Base-by-base conservation (phyloP, 2,113 vertebrate species). In the Sphyrna mokarran region DNA sequence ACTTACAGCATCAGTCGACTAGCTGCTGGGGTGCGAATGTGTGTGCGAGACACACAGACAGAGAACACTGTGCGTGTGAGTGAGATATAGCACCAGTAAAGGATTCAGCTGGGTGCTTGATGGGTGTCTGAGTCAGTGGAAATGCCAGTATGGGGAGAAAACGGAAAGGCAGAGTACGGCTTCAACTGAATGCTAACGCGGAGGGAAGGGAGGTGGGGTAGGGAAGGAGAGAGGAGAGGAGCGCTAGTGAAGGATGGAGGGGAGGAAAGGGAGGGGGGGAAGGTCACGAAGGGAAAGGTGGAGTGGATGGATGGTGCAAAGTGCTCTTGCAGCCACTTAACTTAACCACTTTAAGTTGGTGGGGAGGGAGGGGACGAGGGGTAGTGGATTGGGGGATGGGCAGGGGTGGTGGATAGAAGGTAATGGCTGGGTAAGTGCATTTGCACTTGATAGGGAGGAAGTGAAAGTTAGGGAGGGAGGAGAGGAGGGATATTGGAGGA, bases 101-200 rank as follows among this genome's bases (percentile, higher is more conserved):
- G 18, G 66, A n/a, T 66, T n/a, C 58, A 26, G 68, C 14, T 22
- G 40, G 7, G n/a, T 66, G 37, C 10, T 33, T 29, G 93, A 43
- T 70, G 48, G 18, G 66, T 68, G 93, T 70, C 93, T 95, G 93
- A 95, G 26, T 29, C 93, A 20, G 93, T 95, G 40, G 40, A 68
- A 72, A 95, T 69, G 63, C 93, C 93, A 95, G 93, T 95, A 10
- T 72, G 40, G 93, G 93, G 91, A 66, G 91, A 69, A n/a, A 37
- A n/a, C 18, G 14, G 29, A 61, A 43, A 94, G 63, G 40, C 37
- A 94, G 43, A 94, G 70, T 94, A 66, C 95, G 85, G 48, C 58
- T 85, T 87, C 66, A 87, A 95, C 85, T 85, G 68, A 95, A 85
- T 87, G 76, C 61, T n/a, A 95, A 23, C 11, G 58, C 63, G 72